A percentile compares a stretch with the other conserved stretches of the same genome.
Evolutionary conservation across 2,113 vertebrate genomes (phyloP).

Genomic region (Recurvirostra avosetta): DNA sequence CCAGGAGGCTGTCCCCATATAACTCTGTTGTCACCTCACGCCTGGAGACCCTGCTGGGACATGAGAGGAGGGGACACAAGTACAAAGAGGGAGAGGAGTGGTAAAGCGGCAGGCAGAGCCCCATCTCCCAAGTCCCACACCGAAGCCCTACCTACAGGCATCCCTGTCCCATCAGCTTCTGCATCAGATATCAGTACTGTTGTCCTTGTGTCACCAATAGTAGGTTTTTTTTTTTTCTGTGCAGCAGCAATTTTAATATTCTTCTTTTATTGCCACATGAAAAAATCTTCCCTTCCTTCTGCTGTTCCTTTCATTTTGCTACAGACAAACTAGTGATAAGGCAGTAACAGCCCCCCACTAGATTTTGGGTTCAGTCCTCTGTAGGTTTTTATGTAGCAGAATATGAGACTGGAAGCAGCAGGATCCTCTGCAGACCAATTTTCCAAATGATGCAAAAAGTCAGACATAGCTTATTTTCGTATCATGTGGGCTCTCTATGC

Average conservation of each 20-base stretch:
- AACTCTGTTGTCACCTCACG: fast-evolving
- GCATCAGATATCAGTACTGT: neutral
- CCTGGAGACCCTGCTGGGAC: neutral
- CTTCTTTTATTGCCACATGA: neutral
- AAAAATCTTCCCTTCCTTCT: neutral
- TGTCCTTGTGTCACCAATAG: neutral
- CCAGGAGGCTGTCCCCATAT: neutral
- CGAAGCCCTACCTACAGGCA: neutral
- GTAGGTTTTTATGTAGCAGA: neutral
- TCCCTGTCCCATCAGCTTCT: neutral
- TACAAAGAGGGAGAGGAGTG: neutral
- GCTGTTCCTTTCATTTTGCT: neutral
- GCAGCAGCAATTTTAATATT: neutral
- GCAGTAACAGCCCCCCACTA: neutral
- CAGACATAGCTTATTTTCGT: neutral
- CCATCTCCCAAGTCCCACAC: neutral
- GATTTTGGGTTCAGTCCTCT: neutral
- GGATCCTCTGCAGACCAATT: neutral
- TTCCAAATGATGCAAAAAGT: neutral
- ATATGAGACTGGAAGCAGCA: neutral
- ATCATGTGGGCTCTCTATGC: neutral
- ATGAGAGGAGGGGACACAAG: fast-evolving
- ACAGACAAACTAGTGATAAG: neutral
- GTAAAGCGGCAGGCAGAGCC: neutral
- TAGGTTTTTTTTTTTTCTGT: neutral